Evolutionary conservation across 2,797 vertebrate genomes (phyloP), one percentile per base, ranked within the genome.

Genomic region (Acipenser transmontanus): DNA sequence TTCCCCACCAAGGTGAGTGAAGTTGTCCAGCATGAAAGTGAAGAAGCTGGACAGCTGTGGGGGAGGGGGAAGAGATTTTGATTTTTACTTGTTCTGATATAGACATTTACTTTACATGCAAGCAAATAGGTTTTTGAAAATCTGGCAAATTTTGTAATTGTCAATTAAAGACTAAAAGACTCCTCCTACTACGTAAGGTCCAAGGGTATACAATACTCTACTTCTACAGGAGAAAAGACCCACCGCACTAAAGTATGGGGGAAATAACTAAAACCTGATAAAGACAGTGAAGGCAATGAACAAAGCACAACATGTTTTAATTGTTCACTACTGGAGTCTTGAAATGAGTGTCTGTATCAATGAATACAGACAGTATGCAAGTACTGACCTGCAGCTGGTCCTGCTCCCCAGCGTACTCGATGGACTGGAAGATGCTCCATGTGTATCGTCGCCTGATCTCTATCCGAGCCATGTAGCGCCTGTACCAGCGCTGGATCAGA

Each of bases 401-500:
- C 79, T 99, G 95, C 59, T 99, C 95, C 7, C 94, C 94, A 1
- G 97, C 93, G 14, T 98, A 98, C 78, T 99, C 97, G 0, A 98
- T 92, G 9, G 94, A 97, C 82, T 95, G 94, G 66, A 99, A 99
- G 79, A 99, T 95, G 72, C 83, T 92, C 78, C 98, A 92, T 0
- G 96, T 94, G 76, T 92, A 95, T 56, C 88, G 87, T 2, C 93
- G 89, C 72, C 91, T 92, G 83, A 93, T 92, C 83, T 91, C 93
- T 65, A 98, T 71, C 0, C 88, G 91, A 54, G 94, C 93, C 63
- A 91, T 85, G 56, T 94, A 94, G 59, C 88, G 82, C n/a, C 96
- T 91, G 79, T 95, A 99, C 97, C 96, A 99, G 0, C 88, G 88
- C 84, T 99, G 97, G 85, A 99, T 99, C 75, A 98, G 74, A 71